Percentiles rank a stretch among this genome's conserved stretches.
Conservation (phyloP, 2,888 invertebrate genomes). For the Drosophila anomalata region DNA sequence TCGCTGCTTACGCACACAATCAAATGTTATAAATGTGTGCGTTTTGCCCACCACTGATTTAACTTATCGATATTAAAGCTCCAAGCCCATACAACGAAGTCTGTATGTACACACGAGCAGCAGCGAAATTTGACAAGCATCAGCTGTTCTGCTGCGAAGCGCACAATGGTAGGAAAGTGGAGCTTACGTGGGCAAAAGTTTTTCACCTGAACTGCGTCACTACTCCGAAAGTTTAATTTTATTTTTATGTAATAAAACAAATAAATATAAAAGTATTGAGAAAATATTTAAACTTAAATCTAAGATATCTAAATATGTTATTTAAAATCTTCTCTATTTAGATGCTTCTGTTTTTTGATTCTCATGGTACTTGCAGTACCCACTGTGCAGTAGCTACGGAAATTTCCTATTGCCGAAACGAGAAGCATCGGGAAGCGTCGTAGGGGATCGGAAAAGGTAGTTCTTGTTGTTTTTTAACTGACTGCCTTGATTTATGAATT, state of each 20-base stretch:
- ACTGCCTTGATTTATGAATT: constrained; percentile 53
- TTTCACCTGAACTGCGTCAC: too few species aligned
- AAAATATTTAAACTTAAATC: too few species aligned
- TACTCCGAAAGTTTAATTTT: too few species aligned
- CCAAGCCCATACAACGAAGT: constrained; percentile 11
- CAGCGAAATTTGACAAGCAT: constrained; percentile 63
- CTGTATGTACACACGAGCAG: constrained; percentile 11
- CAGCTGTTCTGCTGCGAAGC: constrained; percentile 62
- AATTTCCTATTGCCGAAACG: constrained; percentile 64
- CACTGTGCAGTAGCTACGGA: constrained; percentile 53
- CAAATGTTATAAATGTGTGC: too few species aligned
- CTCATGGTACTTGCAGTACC: background rate
- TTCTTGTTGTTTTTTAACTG: constrained; percentile 49
- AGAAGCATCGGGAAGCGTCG: background rate
- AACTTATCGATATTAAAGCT: constrained; percentile 35
- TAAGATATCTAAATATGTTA: too few species aligned
- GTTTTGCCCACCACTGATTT: too few species aligned
- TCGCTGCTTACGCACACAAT: too few species aligned
- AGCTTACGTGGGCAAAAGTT: background rate
- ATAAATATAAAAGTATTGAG: too few species aligned
- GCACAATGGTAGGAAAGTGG: constrained; percentile 21
- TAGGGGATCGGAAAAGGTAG: constrained; percentile 28
- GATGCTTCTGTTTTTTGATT: background rate
- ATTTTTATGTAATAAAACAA: too few species aligned
- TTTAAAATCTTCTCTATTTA: background rate